Conservation (phyloP, 2,113 vertebrate genomes). For the Sturnira hondurensis region DNA sequence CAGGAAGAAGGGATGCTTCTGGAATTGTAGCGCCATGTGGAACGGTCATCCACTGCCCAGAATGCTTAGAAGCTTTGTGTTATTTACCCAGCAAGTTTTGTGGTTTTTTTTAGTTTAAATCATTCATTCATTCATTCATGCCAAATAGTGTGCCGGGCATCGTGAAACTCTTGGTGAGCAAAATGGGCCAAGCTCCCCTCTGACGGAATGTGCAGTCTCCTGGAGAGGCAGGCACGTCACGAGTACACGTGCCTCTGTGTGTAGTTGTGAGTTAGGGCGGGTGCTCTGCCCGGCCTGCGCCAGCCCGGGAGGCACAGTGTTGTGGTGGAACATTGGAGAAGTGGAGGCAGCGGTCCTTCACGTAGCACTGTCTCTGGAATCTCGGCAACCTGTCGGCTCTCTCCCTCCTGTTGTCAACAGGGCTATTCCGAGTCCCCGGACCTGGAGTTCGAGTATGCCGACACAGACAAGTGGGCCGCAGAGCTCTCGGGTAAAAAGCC, state of each 20-base stretch:
- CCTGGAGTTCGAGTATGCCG: slow-evolving; percentile 96
- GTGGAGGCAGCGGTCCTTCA: not conserved
- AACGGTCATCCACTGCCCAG: not conserved
- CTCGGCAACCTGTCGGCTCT: fast-evolving
- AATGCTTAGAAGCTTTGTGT: not conserved
- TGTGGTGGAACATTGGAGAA: not conserved
- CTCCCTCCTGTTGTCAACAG: slow-evolving; percentile 71
- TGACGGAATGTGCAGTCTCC: not conserved
- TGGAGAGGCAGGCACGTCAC: not conserved
- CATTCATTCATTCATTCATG: not conserved
- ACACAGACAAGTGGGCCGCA: slow-evolving; percentile 94
- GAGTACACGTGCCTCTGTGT: no score
- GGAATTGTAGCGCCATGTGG: not conserved
- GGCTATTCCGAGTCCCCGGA: slow-evolving; percentile 94
- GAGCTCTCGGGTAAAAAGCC: slow-evolving; percentile 91
- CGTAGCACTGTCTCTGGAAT: not conserved
- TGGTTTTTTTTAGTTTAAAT: not conserved
- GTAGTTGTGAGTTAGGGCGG: not conserved
- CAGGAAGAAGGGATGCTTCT: not conserved
- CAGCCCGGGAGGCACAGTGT: not conserved
- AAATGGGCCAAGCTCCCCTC: not conserved
- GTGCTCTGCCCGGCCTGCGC: not conserved
- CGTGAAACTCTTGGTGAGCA: not conserved
- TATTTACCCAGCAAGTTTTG: not conserved
- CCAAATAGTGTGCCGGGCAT: not conserved